phyloP scores from a whole-genome alignment of 2,797 vertebrate species.

The Spea hammondii region DNA sequence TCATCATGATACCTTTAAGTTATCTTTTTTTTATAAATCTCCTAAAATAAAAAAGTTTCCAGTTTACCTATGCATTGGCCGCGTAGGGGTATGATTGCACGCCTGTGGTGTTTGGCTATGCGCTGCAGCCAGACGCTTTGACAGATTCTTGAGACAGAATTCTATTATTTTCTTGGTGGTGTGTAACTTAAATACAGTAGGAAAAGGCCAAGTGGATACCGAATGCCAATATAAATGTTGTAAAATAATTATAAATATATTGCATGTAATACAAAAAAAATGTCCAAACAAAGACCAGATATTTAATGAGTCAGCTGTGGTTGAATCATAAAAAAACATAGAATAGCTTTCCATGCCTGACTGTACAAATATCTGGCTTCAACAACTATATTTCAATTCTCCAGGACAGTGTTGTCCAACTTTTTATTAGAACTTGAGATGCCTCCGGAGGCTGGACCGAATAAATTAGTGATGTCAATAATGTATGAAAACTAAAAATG shows the following conservation, averaged over 20 bases:
- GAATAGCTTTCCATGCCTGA: neutral
- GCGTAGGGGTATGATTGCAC: neutral
- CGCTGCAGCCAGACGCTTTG: neutral
- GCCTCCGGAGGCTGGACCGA: too few relatives aligned
- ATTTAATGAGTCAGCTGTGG: neutral
- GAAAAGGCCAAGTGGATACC: neutral
- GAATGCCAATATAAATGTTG: neutral
- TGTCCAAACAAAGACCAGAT: neutral
- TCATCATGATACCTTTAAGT: neutral
- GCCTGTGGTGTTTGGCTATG: neutral
- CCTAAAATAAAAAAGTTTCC: neutral
- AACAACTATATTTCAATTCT: too few relatives aligned
- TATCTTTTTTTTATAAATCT: neutral
- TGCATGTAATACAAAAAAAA: neutral
- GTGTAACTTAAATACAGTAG: neutral
- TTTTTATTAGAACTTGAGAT: too few relatives aligned
- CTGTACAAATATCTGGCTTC: neutral
- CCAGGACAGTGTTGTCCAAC: too few relatives aligned
- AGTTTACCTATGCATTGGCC: neutral
- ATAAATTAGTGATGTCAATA: too few relatives aligned
- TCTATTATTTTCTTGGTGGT: neutral
- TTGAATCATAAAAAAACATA: neutral
- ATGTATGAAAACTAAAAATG: too few relatives aligned
- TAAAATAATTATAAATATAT: constrained; percentile 1
- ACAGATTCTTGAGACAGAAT: neutral